Conservation (phyloP, 2,888 invertebrate genomes). For the Lymantria monacha region DNA sequence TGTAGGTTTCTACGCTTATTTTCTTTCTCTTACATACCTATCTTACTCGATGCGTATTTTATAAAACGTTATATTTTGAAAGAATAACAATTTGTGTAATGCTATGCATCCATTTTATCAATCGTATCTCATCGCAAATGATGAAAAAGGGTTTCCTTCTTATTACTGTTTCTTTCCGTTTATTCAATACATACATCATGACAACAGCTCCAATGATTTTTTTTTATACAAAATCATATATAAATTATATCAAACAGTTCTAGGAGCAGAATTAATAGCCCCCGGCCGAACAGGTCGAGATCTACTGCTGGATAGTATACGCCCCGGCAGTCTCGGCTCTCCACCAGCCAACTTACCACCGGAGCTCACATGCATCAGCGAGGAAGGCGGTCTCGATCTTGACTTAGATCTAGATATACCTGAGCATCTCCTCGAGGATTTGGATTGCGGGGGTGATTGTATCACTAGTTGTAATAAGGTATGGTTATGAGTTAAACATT, state of each 20-base stretch:
- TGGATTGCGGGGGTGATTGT: conserved; percentile 91
- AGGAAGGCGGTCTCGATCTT: conserved; percentile 92
- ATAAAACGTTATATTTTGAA: too few species aligned
- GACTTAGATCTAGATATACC: conserved; percentile 85
- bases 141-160: too few species aligned
- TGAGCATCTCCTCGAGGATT: conserved; percentile 89
- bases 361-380: conserved; percentile 92
- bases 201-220: too few species aligned
- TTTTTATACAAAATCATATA: too few species aligned
- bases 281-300: conserved; percentile 70
- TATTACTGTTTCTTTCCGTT: too few species aligned
- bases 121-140: too few species aligned
- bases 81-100: too few species aligned
- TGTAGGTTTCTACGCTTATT: too few species aligned
- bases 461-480: conserved; percentile 92
- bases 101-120: too few species aligned
- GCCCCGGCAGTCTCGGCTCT: conserved; percentile 70
- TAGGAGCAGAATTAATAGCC: conserved; percentile 75
- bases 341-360: conserved; percentile 81
- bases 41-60: too few species aligned
- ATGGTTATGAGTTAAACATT: background rate
- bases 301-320: conserved; percentile 65
- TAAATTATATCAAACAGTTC: conserved; percentile 50
- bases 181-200: too few species aligned
- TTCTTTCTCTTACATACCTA: too few species aligned